Base-by-base conservation (phyloP, 2,797 vertebrate species). In the Danio jaintianensis region DNA sequence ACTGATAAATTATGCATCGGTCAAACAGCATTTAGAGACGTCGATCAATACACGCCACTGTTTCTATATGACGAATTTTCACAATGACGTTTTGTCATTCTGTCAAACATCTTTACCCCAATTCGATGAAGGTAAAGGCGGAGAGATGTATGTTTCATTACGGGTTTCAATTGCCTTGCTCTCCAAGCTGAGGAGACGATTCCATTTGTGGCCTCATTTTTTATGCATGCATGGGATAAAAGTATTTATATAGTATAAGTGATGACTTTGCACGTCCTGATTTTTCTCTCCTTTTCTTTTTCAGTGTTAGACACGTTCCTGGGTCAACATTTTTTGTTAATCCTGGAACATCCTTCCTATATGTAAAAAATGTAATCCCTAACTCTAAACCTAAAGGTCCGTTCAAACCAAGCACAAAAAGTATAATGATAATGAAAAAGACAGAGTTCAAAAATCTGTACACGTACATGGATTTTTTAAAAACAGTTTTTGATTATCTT, bases 1-100 rank as follows among this genome's bases (percentile, higher is more conserved):
- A 87, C 85, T 87, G 85, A 93, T 94, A 91, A 93, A 92, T 91
- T 92, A 93, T 93, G 89, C 91, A 92, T 92, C 82, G 81, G 87
- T 82, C 82, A 81, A 86, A 90, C 85, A 86, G 90, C 89, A 87
- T 90, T 90, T 90, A 87, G 84, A 89, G 87, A 67, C 63, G 77
- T 85, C 88, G 88, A 94, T 93, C 93, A 85, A 93, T 93, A 90
- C 85, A 52, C 15, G 71, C 72, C 80, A 79, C 84, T 85, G 84
- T 88, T 91, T 90, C 75, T 72, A 78, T 87, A 89, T 89, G 87
- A 88, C 64, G 87, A 87, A 84, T 88, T 89, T 90, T 86, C 18
- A 80, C 89, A 89, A 90, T 87, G 83, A 74, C 48, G 86, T 82
- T 90, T 85, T 89, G 90, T 93, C 92, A 90, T 83, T 89, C 90